Percentiles rank a stretch among this genome's conserved stretches.
phyloP scores from a whole-genome alignment of 2,113 vertebrate species.

The Prochilodus magdalenae region DNA sequence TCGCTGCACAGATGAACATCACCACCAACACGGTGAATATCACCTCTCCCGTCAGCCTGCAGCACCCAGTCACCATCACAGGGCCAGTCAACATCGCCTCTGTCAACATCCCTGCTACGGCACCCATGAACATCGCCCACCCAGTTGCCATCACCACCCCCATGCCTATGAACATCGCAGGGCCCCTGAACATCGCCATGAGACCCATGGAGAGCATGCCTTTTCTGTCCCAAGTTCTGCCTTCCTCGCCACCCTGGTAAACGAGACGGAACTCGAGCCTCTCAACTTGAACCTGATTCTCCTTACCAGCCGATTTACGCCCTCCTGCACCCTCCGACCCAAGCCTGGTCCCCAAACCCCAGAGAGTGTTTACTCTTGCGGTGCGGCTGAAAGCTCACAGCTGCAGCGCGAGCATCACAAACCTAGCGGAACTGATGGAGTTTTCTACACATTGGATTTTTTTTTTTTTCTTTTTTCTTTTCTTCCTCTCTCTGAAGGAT shows the following conservation, averaged over 20 bases:
- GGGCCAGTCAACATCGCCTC: slow-evolving; percentile 96
- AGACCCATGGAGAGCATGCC: slow-evolving; percentile 97
- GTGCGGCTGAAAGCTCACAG: slow-evolving; percentile 46
- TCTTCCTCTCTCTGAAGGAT: slow-evolving; percentile 32
- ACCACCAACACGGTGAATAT: slow-evolving; percentile 97
- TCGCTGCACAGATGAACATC: slow-evolving; percentile 98
- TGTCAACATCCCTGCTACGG: slow-evolving; percentile 89
- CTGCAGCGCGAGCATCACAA: slow-evolving; percentile 59
- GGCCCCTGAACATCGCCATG: slow-evolving; percentile 97
- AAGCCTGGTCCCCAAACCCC: slow-evolving; percentile 15
- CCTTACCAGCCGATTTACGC: slow-evolving; percentile 52
- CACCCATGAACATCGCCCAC: slow-evolving; percentile 93
- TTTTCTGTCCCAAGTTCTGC: slow-evolving; percentile 97
- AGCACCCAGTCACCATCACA: slow-evolving; percentile 95
- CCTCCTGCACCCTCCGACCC: slow-evolving; percentile 15
- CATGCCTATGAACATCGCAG: slow-evolving; percentile 96
- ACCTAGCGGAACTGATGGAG: neutral
- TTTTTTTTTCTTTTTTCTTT: neutral
- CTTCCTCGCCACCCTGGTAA: slow-evolving; percentile 95
- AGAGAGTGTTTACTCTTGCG: slow-evolving; percentile 62
- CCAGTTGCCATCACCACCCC: slow-evolving; percentile 94
- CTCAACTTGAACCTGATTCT: slow-evolving; percentile 31
- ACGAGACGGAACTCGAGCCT: neutral
- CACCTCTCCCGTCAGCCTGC: slow-evolving; percentile 91
- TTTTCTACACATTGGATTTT: neutral